These are phyloP conservation scores for Gallinago solitaria DNA, from an alignment of 2,797 vertebrate species.

Conservation along the genomic window DNA sequence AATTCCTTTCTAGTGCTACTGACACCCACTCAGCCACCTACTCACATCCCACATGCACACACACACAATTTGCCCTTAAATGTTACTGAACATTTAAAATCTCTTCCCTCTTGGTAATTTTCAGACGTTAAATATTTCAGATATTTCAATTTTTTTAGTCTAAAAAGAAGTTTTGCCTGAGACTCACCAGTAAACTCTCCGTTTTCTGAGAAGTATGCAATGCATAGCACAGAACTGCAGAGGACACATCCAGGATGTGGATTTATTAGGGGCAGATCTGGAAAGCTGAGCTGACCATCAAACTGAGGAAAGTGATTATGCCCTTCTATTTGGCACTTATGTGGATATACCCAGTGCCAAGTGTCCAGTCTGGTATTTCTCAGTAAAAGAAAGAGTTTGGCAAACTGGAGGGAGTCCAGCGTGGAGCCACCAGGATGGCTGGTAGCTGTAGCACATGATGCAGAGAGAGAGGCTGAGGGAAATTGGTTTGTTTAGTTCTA, in stretches of 20 bases:
- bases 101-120: background rate
- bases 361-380: background rate
- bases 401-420: background rate
- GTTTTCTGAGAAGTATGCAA: background rate
- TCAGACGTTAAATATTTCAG: background rate
- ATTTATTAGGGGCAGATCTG: background rate
- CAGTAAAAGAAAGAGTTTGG: background rate
- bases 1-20: constrained; percentile 34
- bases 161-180: background rate
- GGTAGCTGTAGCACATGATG: background rate
- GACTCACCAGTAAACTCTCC: background rate
- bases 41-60: background rate
- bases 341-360: background rate
- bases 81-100: constrained; percentile 38
- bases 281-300: background rate
- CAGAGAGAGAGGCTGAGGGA: background rate
- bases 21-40: constrained; percentile 16
- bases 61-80: background rate
- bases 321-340: background rate
- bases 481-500: background rate
- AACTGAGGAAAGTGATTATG: background rate
- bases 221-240: background rate
- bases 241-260: background rate
- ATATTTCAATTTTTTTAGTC: background rate
- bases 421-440: background rate